Conservation (phyloP, 2,888 invertebrate genomes). For the Phyllotreta cruciferae region DNA sequence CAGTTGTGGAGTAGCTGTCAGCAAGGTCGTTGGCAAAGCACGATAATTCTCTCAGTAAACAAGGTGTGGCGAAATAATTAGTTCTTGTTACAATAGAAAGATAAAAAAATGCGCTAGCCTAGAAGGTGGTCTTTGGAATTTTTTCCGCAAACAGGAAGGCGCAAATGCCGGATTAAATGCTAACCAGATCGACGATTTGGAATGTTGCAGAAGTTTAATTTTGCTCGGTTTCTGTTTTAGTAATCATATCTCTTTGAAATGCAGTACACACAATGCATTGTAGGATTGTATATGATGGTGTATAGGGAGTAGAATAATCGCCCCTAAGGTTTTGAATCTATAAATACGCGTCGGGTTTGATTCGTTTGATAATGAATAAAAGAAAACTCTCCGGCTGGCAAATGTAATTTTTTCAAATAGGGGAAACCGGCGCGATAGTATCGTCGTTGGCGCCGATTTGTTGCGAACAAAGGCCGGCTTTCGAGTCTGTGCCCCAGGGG, state of each 20-base stretch:
- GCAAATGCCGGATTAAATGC: slow-evolving; percentile 1
- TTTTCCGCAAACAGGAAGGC: slow-evolving; percentile 18
- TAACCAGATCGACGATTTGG: slow-evolving; percentile 4
- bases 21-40: slow-evolving; percentile 19
- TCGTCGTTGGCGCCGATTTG: slow-evolving; percentile 31
- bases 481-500: slow-evolving; percentile 15
- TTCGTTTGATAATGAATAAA: slow-evolving; percentile 1
- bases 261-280: too few relatives aligned
- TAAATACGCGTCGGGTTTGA: too few relatives aligned
- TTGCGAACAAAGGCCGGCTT: slow-evolving; percentile 28
- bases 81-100: slow-evolving; percentile 24
- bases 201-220: too few relatives aligned
- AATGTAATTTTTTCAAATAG: slow-evolving; percentile 20
- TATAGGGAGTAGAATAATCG: too few relatives aligned
- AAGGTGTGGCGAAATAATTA: slow-evolving; percentile 34
- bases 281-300: too few relatives aligned
- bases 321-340: too few relatives aligned
- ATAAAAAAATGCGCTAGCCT: slow-evolving; percentile 3
- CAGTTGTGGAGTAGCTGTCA: slow-evolving; percentile 12
- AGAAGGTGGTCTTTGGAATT: slow-evolving; percentile 23
- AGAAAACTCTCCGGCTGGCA: slow-evolving; percentile 13
- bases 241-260: too few relatives aligned
- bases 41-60: slow-evolving; percentile 34
- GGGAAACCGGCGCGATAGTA: slow-evolving; percentile 28
- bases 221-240: too few relatives aligned